phyloP scores from a whole-genome alignment of 1,140 invertebrate species.

The Linepithema humile region DNA sequence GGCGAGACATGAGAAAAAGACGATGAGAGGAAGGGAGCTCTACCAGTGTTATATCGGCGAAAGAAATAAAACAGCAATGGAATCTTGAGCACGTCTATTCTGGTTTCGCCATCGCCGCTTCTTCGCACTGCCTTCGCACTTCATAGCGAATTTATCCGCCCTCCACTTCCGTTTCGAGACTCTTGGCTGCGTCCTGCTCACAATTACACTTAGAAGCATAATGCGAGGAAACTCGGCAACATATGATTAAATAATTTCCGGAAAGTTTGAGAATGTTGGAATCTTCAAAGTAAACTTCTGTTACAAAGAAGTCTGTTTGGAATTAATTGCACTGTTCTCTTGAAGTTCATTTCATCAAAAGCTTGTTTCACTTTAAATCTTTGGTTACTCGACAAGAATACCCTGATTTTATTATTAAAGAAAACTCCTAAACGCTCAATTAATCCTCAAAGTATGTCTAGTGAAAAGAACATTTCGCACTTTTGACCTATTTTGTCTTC shows the following conservation, averaged over 20 bases:
- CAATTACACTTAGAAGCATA: constrained; percentile 9
- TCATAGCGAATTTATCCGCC: constrained; percentile 27
- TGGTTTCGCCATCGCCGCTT: constrained; percentile 42
- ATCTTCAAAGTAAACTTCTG: not conserved
- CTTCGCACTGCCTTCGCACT: constrained; percentile 39
- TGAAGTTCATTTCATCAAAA: not conserved
- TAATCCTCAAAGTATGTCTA: not conserved
- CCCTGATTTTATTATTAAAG: not conserved
- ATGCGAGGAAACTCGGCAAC: not conserved
- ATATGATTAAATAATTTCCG: not conserved
- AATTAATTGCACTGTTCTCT: not conserved
- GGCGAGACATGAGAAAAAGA: constrained; percentile 33
- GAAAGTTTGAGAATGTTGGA: not conserved
- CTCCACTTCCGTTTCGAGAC: not conserved
- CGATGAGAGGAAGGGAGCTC: not conserved
- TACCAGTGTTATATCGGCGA: constrained; percentile 38
- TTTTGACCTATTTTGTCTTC: not conserved
- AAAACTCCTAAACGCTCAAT: not conserved
- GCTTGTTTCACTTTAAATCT: not conserved
- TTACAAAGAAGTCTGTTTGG: not conserved
- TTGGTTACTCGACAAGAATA: not conserved
- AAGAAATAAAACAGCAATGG: constrained; percentile 44
- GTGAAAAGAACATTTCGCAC: not conserved
- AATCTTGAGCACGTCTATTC: constrained; percentile 54
- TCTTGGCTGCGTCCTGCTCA: not conserved